Percentiles rank a stretch among this genome's conserved stretches.
Evolutionary conservation across 2,888 invertebrate genomes (phyloP).

Genomic region (Sphinx pinastri): DNA sequence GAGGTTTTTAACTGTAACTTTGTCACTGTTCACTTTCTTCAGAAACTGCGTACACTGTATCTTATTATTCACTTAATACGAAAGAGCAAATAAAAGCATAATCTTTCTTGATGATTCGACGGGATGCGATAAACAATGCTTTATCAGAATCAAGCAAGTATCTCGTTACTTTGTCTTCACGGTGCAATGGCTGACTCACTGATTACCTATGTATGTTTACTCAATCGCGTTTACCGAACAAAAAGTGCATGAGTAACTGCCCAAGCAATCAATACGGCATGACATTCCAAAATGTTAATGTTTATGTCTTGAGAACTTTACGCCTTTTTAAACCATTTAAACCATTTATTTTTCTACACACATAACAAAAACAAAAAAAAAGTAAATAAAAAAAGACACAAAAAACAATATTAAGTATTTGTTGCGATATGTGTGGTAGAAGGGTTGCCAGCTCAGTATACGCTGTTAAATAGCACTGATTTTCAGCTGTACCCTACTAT

Average conservation of each 20-base stretch:
- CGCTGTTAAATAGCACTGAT: no score
- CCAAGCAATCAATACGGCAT: slow-evolving; percentile 11
- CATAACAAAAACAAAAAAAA: no score
- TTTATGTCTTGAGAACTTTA: background rate
- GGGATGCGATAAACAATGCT: background rate
- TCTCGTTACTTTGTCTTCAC: slow-evolving; percentile 15
- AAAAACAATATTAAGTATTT: no score
- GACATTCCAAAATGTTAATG: slow-evolving; percentile 5
- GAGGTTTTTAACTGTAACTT: no score
- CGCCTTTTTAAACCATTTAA: background rate
- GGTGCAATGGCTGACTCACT: slow-evolving; percentile 11
- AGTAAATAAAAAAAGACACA: no score
- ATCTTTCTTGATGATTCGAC: background rate
- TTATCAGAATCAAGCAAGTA: no score
- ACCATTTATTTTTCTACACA: no score
- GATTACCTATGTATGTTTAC: slow-evolving; percentile 20
- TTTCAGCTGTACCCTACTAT: no score
- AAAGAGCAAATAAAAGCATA: background rate
- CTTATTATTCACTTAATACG: background rate
- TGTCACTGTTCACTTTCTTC: background rate
- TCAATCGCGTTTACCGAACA: slow-evolving; percentile 10
- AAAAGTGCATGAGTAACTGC: slow-evolving; percentile 14
- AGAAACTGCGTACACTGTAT: background rate
- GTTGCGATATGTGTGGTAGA: no score
- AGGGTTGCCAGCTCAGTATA: no score